These are phyloP conservation scores for Microcebus jonahi DNA, from an alignment of 2,113 vertebrate genomes.

Conservation along the genomic window DNA sequence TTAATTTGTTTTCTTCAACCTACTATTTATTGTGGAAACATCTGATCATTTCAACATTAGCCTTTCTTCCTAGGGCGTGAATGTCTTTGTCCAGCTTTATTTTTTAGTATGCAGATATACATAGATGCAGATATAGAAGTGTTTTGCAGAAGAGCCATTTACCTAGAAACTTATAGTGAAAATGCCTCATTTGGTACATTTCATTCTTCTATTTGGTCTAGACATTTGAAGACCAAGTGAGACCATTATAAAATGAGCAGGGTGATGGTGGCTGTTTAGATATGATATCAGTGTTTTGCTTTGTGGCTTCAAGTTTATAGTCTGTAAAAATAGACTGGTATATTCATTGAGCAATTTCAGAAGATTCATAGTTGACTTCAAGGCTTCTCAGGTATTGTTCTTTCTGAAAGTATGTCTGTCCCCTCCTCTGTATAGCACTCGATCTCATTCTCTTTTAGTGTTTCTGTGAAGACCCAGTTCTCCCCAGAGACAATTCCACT, in stretches of 20 bases:
- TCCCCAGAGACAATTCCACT: background rate
- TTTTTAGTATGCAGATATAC: background rate
- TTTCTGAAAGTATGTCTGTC: background rate
- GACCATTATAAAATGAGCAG: background rate
- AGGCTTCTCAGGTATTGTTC: background rate
- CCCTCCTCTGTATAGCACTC: background rate
- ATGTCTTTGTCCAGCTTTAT: background rate
- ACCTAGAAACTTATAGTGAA: background rate
- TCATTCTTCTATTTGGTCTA: background rate
- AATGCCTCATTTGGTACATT: background rate
- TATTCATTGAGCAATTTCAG: background rate
- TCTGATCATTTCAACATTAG: background rate
- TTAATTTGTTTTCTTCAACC: background rate
- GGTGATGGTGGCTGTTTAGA: background rate
- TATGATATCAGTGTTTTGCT: background rate
- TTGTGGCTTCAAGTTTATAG: background rate
- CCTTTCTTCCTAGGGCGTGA: background rate
- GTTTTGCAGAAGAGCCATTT: background rate
- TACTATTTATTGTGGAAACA: background rate
- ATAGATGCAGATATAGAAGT: background rate
- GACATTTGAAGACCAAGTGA: background rate
- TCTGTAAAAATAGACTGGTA: background rate
- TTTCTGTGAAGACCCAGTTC: background rate
- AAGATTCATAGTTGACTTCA: background rate
- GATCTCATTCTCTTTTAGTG: background rate